Evolutionary conservation across 2,113 vertebrate genomes (phyloP), one percentile per base, ranked within the genome.

Genomic region (Trematocara marginatum): DNA sequence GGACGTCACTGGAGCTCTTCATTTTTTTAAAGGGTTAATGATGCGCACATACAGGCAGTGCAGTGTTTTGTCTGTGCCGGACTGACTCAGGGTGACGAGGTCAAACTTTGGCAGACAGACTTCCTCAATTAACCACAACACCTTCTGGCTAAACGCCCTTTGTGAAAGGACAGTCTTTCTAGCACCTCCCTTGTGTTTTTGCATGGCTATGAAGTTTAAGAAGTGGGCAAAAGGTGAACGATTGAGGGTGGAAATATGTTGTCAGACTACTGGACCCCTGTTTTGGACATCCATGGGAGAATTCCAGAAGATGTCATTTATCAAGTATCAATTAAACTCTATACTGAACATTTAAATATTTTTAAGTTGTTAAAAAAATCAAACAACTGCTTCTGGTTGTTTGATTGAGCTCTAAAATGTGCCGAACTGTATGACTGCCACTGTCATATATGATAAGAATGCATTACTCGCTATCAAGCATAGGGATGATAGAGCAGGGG

Each of bases 71-170:
- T 84, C 59, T 66, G 78, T 26, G 57, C 47, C 12, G 71, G 47
- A 34, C 56, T 57, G 84, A 88, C 74, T 78, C 64, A 4, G 56
- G 88, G 87, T 74, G 61, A 81, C 18, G 76, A 81, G 88, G 84
- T 82, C 78, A 23, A 84, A 54, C 76, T 84, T 78, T 26, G 2
- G 59, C 64, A 42, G 80, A 85, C 26, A 51, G 42, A 78, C 51
- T 64, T 90, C 85, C 61, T 81, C 86, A 85, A 82, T 92, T 92
- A 88, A 82, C 78, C 23, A 23, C 83, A 51, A n/a, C 38, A 76
- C 83, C 80, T 88, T 88, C 78, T 86, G 71, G 85, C 76, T 80
- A 84, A 84, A 87, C 40, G 71, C 74, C 80, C 29, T 69, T 81
- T 52, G 56, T 82, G 51, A 87, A 83, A 76, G 79, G 53, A 80